Base-by-base conservation (phyloP, 1,140 invertebrate species). In the Hormaphis cornu region DNA sequence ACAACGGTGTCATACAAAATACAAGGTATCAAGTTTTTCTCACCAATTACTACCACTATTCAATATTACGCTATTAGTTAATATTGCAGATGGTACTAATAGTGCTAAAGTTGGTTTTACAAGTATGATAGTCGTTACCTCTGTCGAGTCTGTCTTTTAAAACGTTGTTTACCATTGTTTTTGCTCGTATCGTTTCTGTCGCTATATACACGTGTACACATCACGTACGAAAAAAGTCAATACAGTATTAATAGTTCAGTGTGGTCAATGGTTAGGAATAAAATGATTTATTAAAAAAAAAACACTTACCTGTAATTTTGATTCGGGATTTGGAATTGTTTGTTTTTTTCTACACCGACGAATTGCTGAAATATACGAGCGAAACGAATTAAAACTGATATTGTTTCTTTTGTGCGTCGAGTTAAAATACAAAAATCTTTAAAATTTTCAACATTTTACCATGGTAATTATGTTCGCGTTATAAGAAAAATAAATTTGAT, bases 71-170 rank as follows among this genome's bases (percentile, higher is more conserved):
- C 3, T 50, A 22, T 22, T n/a, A n/a, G n/a, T 7, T 61, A 61
- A 30, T 48, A 63, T 44, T 63, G n/a, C n/a, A n/a, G 26, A 66
- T 50, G 61, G 44, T 66, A 66, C 37, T 50, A 66, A 66, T 10
- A 50, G 61, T 66, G 44, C 61, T 33, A 30, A 66, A 66, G 61
- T 66, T 30, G 28, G 61, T 66, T 48, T 14, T 66, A 46, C 18
- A 48, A 66, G 40, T 66, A 44, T 66, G 61, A 66, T 66, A 50
- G 44, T 66, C 4, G 40, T 66, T 66, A 66, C 61, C 61, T 66
- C 44, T 22, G 61, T 66, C 3, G 61, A 14, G 61, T 66, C 18
- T 66, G 61, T 66, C 61, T 48, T 66, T 66, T 66, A 66, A 66
- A 44, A 66, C 61, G 61, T 66, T 50, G 61, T 66, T 35, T 66